A percentile compares a stretch with the other conserved stretches of the same genome.
Conservation (phyloP, 2,888 invertebrate species). For the Sarcophaga rosellei region DNA sequence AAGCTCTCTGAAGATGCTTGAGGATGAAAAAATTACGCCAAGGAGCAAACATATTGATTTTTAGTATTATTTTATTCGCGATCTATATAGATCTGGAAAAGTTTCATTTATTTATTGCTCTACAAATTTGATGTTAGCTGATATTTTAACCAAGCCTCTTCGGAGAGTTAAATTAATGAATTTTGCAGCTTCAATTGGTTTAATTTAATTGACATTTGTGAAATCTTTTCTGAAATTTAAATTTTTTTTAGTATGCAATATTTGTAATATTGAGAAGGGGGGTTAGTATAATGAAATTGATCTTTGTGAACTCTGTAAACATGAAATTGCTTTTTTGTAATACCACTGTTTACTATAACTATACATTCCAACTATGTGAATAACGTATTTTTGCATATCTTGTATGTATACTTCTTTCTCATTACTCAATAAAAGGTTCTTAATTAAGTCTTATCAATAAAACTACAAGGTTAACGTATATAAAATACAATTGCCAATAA, state of each 20-base stretch:
- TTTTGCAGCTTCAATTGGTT: constrained; percentile 3
- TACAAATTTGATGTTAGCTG: constrained; percentile 31
- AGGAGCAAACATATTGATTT: constrained; percentile 45
- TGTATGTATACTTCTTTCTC: too few relatives aligned
- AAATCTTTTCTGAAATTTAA: not conserved
- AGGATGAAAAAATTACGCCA: constrained; percentile 31
- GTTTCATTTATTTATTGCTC: constrained; percentile 1
- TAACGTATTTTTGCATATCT: too few relatives aligned
- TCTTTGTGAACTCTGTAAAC: too few relatives aligned
- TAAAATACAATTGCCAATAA: too few relatives aligned
- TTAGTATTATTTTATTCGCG: constrained; percentile 37
- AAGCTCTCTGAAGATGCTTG: constrained; percentile 35
- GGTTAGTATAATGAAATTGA: not conserved
- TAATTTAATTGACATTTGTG: not conserved
- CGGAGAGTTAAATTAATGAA: constrained; percentile 26
- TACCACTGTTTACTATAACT: too few relatives aligned
- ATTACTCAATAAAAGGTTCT: too few relatives aligned
- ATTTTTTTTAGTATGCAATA: constrained; percentile 15
- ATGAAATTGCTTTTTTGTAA: too few relatives aligned
- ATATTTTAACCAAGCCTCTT: constrained; percentile 34
- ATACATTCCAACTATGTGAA: too few relatives aligned
- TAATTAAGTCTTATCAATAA: too few relatives aligned
- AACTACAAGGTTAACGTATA: too few relatives aligned
- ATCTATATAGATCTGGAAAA: not conserved
- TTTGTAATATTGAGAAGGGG: constrained; percentile 39